phyloP scores from a whole-genome alignment of 2,113 vertebrate species.

The Cisticola juncidis region DNA sequence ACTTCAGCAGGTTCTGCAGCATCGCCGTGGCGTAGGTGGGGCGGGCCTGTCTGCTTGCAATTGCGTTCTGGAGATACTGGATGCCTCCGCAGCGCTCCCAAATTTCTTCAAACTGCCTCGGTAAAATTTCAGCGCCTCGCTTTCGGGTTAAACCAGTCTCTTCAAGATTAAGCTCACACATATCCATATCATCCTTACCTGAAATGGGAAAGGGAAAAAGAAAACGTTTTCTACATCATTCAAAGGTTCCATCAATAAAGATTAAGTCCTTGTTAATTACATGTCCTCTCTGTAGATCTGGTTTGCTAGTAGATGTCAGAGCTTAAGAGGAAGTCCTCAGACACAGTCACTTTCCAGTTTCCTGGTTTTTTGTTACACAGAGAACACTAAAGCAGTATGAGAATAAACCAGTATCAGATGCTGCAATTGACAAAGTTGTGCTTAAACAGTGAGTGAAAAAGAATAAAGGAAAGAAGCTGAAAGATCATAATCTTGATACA shows the following conservation, averaged over 20 bases:
- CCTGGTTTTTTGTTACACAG: not conserved
- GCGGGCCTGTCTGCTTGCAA: slow-evolving; percentile 90
- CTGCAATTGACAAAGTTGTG: not conserved
- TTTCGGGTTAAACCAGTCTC: slow-evolving; percentile 96
- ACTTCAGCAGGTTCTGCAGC: slow-evolving; percentile 90
- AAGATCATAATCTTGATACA: not conserved
- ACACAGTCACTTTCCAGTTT: not conserved
- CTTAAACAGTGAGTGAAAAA: not conserved
- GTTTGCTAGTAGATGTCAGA: not conserved
- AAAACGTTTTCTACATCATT: not conserved
- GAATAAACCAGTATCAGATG: not conserved
- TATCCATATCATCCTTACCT: slow-evolving; percentile 99
- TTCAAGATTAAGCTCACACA: slow-evolving; percentile 97
- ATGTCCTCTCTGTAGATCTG: not conserved
- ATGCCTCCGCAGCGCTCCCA: slow-evolving; percentile 97
- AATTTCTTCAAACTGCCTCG: slow-evolving; percentile 94
- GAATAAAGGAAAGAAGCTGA: not conserved
- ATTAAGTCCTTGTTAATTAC: not conserved
- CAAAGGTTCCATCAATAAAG: not conserved
- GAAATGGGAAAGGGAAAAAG: not conserved
- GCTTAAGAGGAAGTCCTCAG: not conserved
- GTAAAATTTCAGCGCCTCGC: slow-evolving; percentile 93
- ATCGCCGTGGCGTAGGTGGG: slow-evolving; percentile 96
- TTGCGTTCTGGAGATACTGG: slow-evolving; percentile 90
- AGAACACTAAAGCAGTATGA: not conserved